Conservation (phyloP, 2,888 invertebrate genomes). For the Oegoconia quadripuncta region DNA sequence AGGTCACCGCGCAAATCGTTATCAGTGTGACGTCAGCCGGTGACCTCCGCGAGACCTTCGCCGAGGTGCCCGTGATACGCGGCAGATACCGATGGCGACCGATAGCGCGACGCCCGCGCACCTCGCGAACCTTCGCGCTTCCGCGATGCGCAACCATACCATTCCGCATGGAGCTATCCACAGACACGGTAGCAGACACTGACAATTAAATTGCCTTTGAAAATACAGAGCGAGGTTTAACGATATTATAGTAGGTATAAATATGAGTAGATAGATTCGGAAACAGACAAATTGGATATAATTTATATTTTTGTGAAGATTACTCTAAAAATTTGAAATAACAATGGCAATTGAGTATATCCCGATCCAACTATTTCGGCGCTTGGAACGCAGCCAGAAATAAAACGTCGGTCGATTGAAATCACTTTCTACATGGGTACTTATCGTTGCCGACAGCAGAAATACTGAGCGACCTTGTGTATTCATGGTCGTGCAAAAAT, state of each 20-base stretch:
- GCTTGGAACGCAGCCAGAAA: slow-evolving; percentile 58
- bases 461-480: slow-evolving; percentile 65
- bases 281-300: too few relatives aligned
- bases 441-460: slow-evolving; percentile 59
- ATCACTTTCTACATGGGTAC: slow-evolving; percentile 72
- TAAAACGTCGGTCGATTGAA: slow-evolving; percentile 50
- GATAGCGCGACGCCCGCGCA: slow-evolving; percentile 45
- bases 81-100: slow-evolving; percentile 65
- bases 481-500: slow-evolving; percentile 74
- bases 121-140: slow-evolving; percentile 26
- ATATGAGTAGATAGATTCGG: too few relatives aligned
- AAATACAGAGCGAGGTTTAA: too few relatives aligned
- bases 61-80: slow-evolving; percentile 68
- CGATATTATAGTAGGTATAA: too few relatives aligned
- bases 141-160: slow-evolving; percentile 14
- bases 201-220: too few relatives aligned
- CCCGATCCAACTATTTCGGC: slow-evolving; percentile 34
- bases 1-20: slow-evolving; percentile 78
- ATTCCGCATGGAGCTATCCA: background rate
- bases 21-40: slow-evolving; percentile 74
- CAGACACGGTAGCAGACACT: background rate
- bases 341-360: slow-evolving; percentile 19
- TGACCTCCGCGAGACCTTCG: slow-evolving; percentile 66
- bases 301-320: slow-evolving; percentile 2
- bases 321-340: slow-evolving; percentile 7